phyloP scores from a whole-genome alignment of 1,140 invertebrate genomes.

The Drepana arcuata region DNA sequence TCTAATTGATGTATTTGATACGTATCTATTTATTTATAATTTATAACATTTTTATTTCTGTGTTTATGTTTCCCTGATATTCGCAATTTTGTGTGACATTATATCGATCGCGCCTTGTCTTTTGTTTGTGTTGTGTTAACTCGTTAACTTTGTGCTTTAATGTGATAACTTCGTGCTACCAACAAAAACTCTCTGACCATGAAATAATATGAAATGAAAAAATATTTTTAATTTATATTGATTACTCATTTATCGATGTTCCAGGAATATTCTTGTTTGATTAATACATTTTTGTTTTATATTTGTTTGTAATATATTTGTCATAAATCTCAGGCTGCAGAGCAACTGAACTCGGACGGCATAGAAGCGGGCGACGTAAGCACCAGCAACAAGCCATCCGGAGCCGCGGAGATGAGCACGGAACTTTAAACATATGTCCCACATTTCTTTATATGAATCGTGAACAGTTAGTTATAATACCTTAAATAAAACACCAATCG shows the following conservation, averaged over 20 bases:
- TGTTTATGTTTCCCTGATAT: too few relatives aligned
- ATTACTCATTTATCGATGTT: too few relatives aligned
- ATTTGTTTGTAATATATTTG: constrained; percentile 8
- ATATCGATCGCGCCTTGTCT: background rate
- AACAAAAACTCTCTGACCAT: too few relatives aligned
- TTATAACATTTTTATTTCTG: constrained; percentile 1
- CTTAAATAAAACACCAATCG: too few relatives aligned
- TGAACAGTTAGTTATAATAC: too few relatives aligned
- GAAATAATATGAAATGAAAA: too few relatives aligned
- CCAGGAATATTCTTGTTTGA: too few relatives aligned
- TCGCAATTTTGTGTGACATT: too few relatives aligned
- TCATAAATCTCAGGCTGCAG: constrained; percentile 45
- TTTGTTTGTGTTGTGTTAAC: background rate
- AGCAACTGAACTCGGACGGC: constrained; percentile 45
- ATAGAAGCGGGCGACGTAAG: constrained; percentile 18
- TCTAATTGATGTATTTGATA: constrained; percentile 11
- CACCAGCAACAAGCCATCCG: constrained; percentile 24
- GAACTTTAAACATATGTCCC: constrained; percentile 51
- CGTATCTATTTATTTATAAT: constrained; percentile 9
- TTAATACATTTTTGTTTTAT: constrained; percentile 5
- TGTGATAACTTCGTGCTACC: too few relatives aligned
- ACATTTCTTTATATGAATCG: too few relatives aligned
- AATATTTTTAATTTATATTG: too few relatives aligned
- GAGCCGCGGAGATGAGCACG: constrained; percentile 56
- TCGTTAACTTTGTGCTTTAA: background rate